phyloP scores from a whole-genome alignment of 2,888 invertebrate genomes.

The Drepanosiphum platanoidis region DNA sequence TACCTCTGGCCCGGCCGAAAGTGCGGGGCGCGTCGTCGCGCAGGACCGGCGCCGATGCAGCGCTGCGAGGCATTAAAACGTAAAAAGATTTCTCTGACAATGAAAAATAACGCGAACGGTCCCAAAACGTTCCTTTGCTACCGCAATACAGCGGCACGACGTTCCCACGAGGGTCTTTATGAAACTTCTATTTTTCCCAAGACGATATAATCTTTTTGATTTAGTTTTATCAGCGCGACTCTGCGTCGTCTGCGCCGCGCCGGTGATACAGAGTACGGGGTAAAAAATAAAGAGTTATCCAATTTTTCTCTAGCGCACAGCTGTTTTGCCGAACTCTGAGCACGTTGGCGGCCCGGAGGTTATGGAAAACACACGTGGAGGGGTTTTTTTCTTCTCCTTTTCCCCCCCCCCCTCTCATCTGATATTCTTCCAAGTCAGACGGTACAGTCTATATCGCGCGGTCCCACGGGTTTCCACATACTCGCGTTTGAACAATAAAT shows the following conservation, averaged over 20 bases:
- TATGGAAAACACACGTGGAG: background rate
- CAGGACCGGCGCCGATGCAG: background rate
- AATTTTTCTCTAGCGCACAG: constrained; percentile 56
- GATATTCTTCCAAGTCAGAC: constrained; percentile 22
- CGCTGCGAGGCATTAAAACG: constrained; percentile 34
- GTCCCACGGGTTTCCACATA: constrained; percentile 36
- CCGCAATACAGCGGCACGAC: constrained; percentile 46
- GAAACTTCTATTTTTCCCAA: constrained; percentile 59
- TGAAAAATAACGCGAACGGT: constrained; percentile 40
- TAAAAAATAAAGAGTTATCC: constrained; percentile 6
- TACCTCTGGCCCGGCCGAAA: too few relatives aligned
- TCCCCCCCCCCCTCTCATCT: constrained; percentile 23
- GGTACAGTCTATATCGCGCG: constrained; percentile 22
- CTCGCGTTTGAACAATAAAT: constrained; percentile 48
- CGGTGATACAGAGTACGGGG: background rate
- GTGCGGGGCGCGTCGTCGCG: too few relatives aligned
- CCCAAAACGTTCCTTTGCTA: constrained; percentile 28
- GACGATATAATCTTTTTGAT: constrained; percentile 62
- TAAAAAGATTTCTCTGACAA: constrained; percentile 50
- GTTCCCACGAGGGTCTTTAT: constrained; percentile 59
- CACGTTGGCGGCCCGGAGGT: constrained; percentile 8
- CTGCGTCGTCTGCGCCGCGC: background rate
- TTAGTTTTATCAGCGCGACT: constrained; percentile 59
- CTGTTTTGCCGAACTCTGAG: constrained; percentile 22
- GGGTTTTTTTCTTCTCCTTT: constrained; percentile 8